These are phyloP conservation scores for Oryzaephilus surinamensis DNA, from an alignment of 1,140 invertebrate species.

Conservation along the genomic window DNA sequence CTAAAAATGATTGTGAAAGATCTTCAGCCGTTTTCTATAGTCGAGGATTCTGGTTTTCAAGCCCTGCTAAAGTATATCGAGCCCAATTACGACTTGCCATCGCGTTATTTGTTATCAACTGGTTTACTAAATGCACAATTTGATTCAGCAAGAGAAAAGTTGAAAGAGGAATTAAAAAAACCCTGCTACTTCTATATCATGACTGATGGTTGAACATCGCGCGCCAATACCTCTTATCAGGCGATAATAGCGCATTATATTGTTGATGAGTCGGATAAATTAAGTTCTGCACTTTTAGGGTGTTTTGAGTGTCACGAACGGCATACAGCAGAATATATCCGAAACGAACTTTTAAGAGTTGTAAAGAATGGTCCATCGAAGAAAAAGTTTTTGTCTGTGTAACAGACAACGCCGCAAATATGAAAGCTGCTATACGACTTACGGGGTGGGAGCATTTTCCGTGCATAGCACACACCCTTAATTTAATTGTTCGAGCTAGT, in stretches of 20 bases:
- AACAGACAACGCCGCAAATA: conserved; percentile 20
- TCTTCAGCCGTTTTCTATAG: conserved; percentile 20
- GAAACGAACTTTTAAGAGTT: not conserved
- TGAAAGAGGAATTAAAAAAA: not conserved
- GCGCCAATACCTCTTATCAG: conserved; percentile 8
- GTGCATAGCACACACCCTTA: conserved; percentile 14
- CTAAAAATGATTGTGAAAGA: conserved; percentile 25
- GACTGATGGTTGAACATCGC: conserved; percentile 10
- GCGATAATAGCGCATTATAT: conserved; percentile 8
- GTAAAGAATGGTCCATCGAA: not conserved
- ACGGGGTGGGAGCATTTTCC: conserved; percentile 9
- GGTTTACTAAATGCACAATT: conserved; percentile 17
- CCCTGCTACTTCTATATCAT: not conserved
- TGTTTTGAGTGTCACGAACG: conserved; percentile 7
- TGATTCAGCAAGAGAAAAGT: not conserved
- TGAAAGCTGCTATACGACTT: conserved; percentile 15
- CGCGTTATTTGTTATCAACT: conserved; percentile 18
- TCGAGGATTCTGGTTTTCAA: conserved; percentile 25
- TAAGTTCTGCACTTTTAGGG: conserved; percentile 5
- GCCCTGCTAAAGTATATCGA: conserved; percentile 18
- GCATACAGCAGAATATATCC: conserved; percentile 7
- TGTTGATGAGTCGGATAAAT: conserved; percentile 2
- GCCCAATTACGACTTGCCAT: conserved; percentile 20
- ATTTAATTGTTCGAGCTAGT: conserved; percentile 11
- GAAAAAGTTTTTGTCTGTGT: conserved; percentile 17